Conservation (phyloP, 2,797 vertebrate species). For the Acrossocheilus fasciatus region DNA sequence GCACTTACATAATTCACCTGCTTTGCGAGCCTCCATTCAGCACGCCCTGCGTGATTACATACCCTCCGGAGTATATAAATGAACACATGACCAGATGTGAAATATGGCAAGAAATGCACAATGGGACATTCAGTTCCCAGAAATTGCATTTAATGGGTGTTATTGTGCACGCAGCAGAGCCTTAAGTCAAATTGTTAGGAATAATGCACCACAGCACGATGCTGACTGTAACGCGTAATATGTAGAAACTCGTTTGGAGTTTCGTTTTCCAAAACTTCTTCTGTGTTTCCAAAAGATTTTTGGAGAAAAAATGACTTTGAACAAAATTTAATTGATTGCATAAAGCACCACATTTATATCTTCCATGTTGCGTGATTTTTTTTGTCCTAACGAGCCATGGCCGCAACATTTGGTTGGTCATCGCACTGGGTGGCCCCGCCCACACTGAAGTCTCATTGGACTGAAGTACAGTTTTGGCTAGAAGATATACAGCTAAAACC, state of each 20-base stretch:
- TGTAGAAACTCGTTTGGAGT: conserved; percentile 29
- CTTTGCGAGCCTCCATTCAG: conserved; percentile 80
- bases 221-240: conserved; percentile 37
- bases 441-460: background rate
- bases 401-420: background rate
- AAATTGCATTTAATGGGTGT: conserved; percentile 66
- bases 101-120: conserved; percentile 62
- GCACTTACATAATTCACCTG: conserved; percentile 82
- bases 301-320: background rate
- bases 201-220: conserved; percentile 46
- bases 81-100: conserved; percentile 66
- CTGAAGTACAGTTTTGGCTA: background rate
- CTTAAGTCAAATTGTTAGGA: conserved; percentile 62
- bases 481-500: too few relatives aligned
- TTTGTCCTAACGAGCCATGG: background rate
- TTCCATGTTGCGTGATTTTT: background rate
- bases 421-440: background rate
- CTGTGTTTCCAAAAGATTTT: background rate
- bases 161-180: conserved; percentile 58
- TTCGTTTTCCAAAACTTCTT: conserved; percentile 24
- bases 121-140: conserved; percentile 63
- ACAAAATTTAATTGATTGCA: background rate
- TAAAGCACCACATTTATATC: background rate
- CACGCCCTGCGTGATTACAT: conserved; percentile 59
- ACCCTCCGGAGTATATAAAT: conserved; percentile 63